A percentile compares a stretch with the other conserved stretches of the same genome.
These are phyloP conservation scores for Cairina moschata DNA, from an alignment of 2,113 vertebrate genomes.

Conservation along the genomic window DNA sequence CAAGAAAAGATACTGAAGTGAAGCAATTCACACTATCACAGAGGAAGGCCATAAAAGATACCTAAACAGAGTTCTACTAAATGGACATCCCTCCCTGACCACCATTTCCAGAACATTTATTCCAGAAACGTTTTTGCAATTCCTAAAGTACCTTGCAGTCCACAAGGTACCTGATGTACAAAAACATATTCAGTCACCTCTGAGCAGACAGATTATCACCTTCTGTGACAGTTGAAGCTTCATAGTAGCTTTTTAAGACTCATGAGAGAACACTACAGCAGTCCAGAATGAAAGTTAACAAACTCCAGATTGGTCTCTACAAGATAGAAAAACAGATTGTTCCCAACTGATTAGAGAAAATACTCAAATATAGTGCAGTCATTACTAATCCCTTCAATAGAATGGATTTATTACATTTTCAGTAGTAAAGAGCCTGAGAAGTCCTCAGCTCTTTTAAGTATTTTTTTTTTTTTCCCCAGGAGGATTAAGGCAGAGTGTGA, in stretches of 20 bases:
- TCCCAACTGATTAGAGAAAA: not conserved
- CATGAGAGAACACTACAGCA: not conserved
- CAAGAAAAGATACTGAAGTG: not conserved
- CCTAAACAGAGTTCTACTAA: not conserved
- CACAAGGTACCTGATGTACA: not conserved
- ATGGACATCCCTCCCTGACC: not conserved
- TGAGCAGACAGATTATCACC: not conserved
- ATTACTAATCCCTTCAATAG: not conserved
- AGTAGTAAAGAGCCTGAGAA: not conserved
- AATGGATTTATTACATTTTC: not conserved
- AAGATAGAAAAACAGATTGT: not conserved
- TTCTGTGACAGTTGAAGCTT: not conserved
- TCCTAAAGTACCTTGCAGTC: not conserved
- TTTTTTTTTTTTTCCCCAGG: not conserved
- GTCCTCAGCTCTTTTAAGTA: not conserved
- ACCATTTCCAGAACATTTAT: not conserved
- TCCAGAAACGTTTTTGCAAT: not conserved
- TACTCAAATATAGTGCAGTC: not conserved
- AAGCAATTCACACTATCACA: not conserved
- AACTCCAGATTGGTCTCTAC: not conserved
- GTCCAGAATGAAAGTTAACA: not conserved
- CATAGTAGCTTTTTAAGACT: not conserved
- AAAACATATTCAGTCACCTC: not conserved
- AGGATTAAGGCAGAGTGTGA: not conserved
- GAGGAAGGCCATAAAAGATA: not conserved